Evolutionary conservation across 2,888 invertebrate species (phyloP).

Genomic region (Drosophila neonasuta): DNA sequence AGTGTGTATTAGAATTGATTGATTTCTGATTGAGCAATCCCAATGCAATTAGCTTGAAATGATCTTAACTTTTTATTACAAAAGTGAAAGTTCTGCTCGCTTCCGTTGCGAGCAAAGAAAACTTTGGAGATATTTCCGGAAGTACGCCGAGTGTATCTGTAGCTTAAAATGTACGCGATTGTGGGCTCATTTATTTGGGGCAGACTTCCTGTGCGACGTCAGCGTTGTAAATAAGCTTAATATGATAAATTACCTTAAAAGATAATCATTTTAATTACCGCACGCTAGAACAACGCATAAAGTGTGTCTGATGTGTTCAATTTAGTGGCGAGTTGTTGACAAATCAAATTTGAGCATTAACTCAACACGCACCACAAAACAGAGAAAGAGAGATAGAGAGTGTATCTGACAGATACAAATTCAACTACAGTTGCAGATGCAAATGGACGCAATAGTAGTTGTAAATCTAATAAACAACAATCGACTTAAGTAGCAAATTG

Average conservation of each 20-base stretch:
- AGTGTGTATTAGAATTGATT: not conserved
- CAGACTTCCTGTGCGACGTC: slow-evolving; percentile 58
- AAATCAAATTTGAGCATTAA: slow-evolving; percentile 43
- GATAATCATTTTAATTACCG: slow-evolving; percentile 65
- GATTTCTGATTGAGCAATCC: slow-evolving; percentile 11
- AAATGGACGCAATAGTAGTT: slow-evolving; percentile 50
- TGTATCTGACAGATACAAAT: slow-evolving; percentile 44
- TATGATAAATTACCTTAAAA: slow-evolving; percentile 58
- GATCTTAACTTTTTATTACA: slow-evolving; percentile 1
- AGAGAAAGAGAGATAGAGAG: slow-evolving; percentile 9
- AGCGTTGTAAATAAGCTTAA: slow-evolving; percentile 57
- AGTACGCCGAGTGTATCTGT: slow-evolving; percentile 11
- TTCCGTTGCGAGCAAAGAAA: slow-evolving; percentile 25
- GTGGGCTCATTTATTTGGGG: slow-evolving; percentile 45
- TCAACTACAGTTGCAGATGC: slow-evolving; percentile 43
- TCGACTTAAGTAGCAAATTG: slow-evolving; percentile 65
- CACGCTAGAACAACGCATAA: slow-evolving; percentile 60
- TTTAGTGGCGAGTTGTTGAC: slow-evolving; percentile 53
- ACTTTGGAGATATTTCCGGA: slow-evolving; percentile 15
- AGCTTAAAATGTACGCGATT: slow-evolving; percentile 5
- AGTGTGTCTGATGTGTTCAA: slow-evolving; percentile 52
- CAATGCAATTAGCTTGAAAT: not conserved
- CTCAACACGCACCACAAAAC: slow-evolving; percentile 10
- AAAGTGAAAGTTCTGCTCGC: slow-evolving; percentile 30
- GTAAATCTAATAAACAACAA: slow-evolving; percentile 64